phyloP scores from a whole-genome alignment of 92 coral and sea anemone genomes.

The Siderastrea siderea region DNA sequence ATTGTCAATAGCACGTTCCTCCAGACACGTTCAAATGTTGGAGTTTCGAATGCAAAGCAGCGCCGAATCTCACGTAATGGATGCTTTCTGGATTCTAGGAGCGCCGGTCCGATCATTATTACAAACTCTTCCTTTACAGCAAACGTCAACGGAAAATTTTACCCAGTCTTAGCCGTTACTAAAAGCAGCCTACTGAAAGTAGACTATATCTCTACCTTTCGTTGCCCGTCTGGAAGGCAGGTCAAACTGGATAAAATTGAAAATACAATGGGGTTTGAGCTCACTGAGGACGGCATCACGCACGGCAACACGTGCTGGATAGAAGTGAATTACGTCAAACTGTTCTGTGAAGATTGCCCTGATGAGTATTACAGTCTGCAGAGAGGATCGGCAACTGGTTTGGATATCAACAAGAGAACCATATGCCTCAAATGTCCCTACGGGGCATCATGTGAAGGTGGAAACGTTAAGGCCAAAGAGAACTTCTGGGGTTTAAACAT shows the following conservation, averaged over 20 bases:
- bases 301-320: slow-evolving; percentile 1
- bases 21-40: slow-evolving; percentile 3
- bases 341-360: slow-evolving; percentile 58
- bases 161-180: slow-evolving; percentile 28
- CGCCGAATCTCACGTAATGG: neutral
- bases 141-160: neutral
- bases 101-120: slow-evolving; percentile 41
- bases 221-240: slow-evolving; percentile 24
- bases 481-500: slow-evolving; percentile 68
- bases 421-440: slow-evolving; percentile 42
- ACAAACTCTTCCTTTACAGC: slow-evolving; percentile 42
- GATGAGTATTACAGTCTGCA: slow-evolving; percentile 54
- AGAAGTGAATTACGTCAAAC: slow-evolving; percentile 15
- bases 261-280: neutral
- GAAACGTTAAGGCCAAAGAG: slow-evolving; percentile 38
- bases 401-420: neutral
- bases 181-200: slow-evolving; percentile 37
- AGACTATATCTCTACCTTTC: slow-evolving; percentile 25
- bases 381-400: slow-evolving; percentile 33
- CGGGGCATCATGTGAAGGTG: slow-evolving; percentile 43
- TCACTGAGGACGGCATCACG: neutral
- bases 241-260: neutral
- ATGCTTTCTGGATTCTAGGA: slow-evolving; percentile 52
- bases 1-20: slow-evolving; percentile 43
- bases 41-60: neutral